A percentile compares a stretch with the other conserved stretches of the same genome.
Conservation (phyloP, 1,140 invertebrate species). For the Cataglyphis hispanica region DNA sequence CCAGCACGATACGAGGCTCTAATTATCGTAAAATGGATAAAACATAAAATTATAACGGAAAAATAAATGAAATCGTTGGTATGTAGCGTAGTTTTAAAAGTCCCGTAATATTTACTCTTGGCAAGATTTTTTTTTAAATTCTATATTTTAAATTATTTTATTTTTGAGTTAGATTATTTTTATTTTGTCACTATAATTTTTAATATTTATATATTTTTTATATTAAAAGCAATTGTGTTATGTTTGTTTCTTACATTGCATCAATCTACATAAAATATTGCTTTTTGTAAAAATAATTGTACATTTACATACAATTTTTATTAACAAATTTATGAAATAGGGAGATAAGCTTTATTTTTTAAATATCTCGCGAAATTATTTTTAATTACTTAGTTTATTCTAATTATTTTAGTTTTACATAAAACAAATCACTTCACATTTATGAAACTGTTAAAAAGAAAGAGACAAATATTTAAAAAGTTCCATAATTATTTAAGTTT, state of each 20-base stretch:
- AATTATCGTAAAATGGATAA: slow-evolving; percentile 57
- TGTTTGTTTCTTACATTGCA: background rate
- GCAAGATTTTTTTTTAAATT: background rate
- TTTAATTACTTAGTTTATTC: no score
- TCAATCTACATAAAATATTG: background rate
- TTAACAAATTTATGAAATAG: background rate
- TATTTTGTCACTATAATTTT: background rate
- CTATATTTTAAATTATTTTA: background rate
- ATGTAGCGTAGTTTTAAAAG: slow-evolving; percentile 29
- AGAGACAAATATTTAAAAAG: background rate
- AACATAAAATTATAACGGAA: slow-evolving; percentile 18
- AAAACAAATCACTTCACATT: background rate
- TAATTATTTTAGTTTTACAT: no score
- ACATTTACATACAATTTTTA: background rate
- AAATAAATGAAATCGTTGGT: slow-evolving; percentile 11
- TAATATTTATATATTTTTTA: background rate
- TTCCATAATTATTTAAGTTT: background rate
- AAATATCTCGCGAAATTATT: background rate
- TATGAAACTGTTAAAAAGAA: background rate
- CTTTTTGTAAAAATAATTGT: background rate
- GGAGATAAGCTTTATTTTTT: background rate
- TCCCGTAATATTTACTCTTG: slow-evolving; percentile 31
- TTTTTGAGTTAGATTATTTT: background rate
- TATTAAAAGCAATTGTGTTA: background rate
- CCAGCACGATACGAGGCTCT: background rate